Evolutionary conservation across 2,797 vertebrate species (phyloP).

Genomic region (Esox lucius): DNA sequence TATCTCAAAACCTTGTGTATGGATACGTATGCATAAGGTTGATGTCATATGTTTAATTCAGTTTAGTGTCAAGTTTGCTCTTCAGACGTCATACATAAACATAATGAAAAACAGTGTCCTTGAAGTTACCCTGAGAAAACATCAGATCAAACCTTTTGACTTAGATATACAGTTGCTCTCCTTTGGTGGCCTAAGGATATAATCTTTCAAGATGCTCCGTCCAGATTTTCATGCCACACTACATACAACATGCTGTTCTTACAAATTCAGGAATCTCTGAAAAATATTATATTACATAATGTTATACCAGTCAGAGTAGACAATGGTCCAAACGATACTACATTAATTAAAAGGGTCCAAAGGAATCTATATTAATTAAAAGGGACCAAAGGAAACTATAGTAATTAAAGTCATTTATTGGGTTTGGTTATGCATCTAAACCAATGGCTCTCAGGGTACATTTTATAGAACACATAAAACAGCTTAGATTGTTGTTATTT

Average conservation of each 20-base stretch:
- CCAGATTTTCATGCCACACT: background rate
- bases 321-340: background rate
- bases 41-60: background rate
- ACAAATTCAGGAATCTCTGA: background rate
- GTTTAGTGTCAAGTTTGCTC: background rate
- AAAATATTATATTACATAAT: background rate
- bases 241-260: background rate
- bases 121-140: background rate
- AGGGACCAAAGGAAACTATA: background rate
- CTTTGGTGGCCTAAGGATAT: background rate
- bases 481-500: too few species aligned
- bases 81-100: background rate
- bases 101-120: background rate
- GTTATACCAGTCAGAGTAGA: background rate
- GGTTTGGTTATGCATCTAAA: background rate
- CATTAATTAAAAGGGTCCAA: background rate
- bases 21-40: background rate
- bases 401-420: background rate
- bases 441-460: background rate
- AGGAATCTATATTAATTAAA: background rate
- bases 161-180: background rate
- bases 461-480: background rate
- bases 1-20: background rate
- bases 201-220: background rate
- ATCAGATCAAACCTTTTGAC: background rate